Conservation (phyloP, 2,888 invertebrate species). For the Melanotus villosus region DNA sequence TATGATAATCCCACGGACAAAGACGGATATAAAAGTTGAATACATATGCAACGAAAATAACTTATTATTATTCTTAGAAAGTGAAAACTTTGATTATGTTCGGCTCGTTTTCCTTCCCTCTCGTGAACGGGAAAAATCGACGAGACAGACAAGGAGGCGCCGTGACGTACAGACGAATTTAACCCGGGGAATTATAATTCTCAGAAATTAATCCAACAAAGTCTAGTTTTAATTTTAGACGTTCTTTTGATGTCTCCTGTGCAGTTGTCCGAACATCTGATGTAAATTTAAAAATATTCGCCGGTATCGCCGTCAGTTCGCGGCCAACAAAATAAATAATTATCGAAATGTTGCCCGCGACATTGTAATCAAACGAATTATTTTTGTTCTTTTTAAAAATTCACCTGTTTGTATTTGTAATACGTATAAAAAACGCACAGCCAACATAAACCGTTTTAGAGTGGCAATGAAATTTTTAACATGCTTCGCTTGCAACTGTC, state of each 20-base stretch:
- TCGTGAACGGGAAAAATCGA: background rate
- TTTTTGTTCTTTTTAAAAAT: background rate
- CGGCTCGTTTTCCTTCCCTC: slow-evolving; percentile 2
- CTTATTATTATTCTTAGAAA: slow-evolving; percentile 65
- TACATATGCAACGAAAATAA: slow-evolving; percentile 55
- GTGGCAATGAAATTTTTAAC: slow-evolving; percentile 10
- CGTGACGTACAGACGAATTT: slow-evolving; percentile 56
- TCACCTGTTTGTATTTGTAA: slow-evolving; percentile 28
- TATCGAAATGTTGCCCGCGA: slow-evolving; percentile 32
- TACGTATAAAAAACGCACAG: slow-evolving; percentile 20
- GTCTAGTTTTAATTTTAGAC: slow-evolving; percentile 67
- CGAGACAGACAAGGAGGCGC: slow-evolving; percentile 42
- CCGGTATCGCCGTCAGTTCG: slow-evolving; percentile 40
- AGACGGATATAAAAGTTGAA: slow-evolving; percentile 21
- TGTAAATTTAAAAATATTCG: slow-evolving; percentile 45
- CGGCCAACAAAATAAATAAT: slow-evolving; percentile 45
- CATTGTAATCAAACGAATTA: slow-evolving; percentile 36
- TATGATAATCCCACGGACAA: slow-evolving; percentile 5
- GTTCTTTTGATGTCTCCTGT: slow-evolving; percentile 65
- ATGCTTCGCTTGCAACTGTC: slow-evolving; percentile 16
- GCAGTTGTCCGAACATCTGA: slow-evolving; percentile 53
- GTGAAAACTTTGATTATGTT: slow-evolving; percentile 43
- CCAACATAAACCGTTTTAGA: background rate
- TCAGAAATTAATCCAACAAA: slow-evolving; percentile 68
- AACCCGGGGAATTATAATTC: slow-evolving; percentile 62